Conservation (phyloP, 2,797 vertebrate genomes). For the Leptodactylus fallax region DNA sequence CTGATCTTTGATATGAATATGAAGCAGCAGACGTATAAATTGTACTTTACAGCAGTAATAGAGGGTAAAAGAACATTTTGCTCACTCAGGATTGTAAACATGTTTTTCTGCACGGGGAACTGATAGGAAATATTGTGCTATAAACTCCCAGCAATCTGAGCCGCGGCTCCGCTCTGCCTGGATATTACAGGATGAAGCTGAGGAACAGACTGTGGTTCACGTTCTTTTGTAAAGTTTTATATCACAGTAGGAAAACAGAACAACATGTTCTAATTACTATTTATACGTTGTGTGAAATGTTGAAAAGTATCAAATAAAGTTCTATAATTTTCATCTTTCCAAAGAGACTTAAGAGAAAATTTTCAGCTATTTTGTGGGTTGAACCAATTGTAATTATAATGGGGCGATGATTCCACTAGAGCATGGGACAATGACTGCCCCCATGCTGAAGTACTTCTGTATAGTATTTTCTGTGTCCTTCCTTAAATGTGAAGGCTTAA, state of each 20-base stretch:
- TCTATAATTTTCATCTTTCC: background rate
- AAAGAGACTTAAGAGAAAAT: background rate
- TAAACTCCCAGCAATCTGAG: background rate
- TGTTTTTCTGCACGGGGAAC: conserved; percentile 12
- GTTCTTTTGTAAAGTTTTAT: conserved; percentile 3
- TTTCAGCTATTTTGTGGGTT: background rate
- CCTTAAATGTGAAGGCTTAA: too few relatives aligned
- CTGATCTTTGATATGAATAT: conserved; percentile 10
- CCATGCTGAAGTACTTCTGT: background rate
- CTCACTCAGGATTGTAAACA: conserved; percentile 24
- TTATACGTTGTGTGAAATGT: background rate
- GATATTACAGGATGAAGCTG: conserved; percentile 6
- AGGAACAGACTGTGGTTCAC: conserved; percentile 10
- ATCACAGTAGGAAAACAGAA: conserved; percentile 26
- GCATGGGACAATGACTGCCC: background rate
- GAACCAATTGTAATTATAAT: background rate
- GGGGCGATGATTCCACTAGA: background rate
- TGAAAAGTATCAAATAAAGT: background rate
- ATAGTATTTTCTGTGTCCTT: background rate
- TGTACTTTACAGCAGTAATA: conserved; percentile 11
- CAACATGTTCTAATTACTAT: conserved; percentile 22
- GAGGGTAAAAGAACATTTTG: conserved; percentile 22
- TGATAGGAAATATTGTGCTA: conserved; percentile 27
- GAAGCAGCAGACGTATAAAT: conserved; percentile 10
- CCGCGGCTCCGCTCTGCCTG: background rate